phyloP scores from a whole-genome alignment of 2,888 invertebrate genomes.

The Drosophila nr. medialis region DNA sequence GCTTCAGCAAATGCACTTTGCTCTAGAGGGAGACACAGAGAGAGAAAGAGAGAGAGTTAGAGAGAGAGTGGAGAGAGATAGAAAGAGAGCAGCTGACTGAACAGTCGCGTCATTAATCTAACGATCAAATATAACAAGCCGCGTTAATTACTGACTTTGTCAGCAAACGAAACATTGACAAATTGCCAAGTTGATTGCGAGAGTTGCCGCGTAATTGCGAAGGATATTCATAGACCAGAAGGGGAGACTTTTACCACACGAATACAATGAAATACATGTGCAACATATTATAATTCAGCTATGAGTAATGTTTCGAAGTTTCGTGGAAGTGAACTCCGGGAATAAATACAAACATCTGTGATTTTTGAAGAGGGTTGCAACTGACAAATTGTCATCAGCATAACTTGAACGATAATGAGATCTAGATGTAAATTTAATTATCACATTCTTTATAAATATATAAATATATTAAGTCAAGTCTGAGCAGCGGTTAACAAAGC shows the following conservation, averaged over 20 bases:
- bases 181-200: constrained; percentile 41
- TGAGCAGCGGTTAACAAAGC: neutral
- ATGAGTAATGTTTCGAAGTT: neutral
- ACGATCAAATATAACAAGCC: constrained; percentile 54
- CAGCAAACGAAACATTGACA: constrained; percentile 44
- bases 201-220: constrained; percentile 15
- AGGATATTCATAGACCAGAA: neutral
- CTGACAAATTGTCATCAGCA: neutral
- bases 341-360: neutral
- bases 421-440: neutral
- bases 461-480: neutral
- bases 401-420: neutral
- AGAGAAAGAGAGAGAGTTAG: neutral
- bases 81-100: constrained; percentile 33
- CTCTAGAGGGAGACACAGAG: neutral
- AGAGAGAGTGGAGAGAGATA: neutral
- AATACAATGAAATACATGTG: neutral
- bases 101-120: constrained; percentile 52
- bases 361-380: neutral
- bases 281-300: neutral
- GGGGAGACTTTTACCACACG: neutral
- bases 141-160: constrained; percentile 53
- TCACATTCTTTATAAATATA: neutral
- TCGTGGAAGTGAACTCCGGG: neutral
- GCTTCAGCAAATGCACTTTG: constrained; percentile 57